Evolutionary conservation across 2,888 invertebrate species (phyloP).

Genomic region (Xestia xanthographa): DNA sequence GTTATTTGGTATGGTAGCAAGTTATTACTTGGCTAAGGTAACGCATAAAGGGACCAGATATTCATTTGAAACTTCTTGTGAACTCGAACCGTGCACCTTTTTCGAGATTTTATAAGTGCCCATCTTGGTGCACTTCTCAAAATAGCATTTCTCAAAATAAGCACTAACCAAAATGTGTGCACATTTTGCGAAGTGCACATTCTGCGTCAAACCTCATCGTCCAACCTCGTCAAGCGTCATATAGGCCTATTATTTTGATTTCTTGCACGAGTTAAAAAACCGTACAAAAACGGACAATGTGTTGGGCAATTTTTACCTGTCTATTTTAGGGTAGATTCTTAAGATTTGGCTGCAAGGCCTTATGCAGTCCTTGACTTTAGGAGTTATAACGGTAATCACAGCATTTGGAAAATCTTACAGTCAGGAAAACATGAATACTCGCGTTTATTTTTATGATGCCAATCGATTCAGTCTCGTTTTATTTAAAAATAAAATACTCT

Average conservation of each 20-base stretch:
- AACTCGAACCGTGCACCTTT: too few species aligned
- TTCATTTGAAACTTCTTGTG: neutral
- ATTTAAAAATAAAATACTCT: neutral
- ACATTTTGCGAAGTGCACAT: too few species aligned
- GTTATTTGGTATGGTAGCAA: slow-evolving; percentile 19
- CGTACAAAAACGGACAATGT: neutral
- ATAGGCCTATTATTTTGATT: neutral
- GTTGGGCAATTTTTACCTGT: neutral
- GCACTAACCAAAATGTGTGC: too few species aligned
- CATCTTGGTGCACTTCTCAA: too few species aligned
- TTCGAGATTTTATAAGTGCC: too few species aligned
- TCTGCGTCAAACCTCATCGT: neutral
- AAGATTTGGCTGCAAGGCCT: neutral
- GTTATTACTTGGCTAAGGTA: neutral
- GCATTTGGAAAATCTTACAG: neutral
- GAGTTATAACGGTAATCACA: neutral
- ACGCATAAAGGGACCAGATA: neutral
- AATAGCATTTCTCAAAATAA: too few species aligned
- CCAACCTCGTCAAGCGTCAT: too few species aligned
- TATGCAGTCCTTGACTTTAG: neutral
- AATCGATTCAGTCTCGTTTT: neutral
- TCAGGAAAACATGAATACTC: neutral
- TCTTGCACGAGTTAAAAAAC: neutral
- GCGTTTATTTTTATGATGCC: neutral
- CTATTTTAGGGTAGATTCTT: neutral